Conservation (phyloP, 1,140 invertebrate genomes). For the Cecropterus lyciades region DNA sequence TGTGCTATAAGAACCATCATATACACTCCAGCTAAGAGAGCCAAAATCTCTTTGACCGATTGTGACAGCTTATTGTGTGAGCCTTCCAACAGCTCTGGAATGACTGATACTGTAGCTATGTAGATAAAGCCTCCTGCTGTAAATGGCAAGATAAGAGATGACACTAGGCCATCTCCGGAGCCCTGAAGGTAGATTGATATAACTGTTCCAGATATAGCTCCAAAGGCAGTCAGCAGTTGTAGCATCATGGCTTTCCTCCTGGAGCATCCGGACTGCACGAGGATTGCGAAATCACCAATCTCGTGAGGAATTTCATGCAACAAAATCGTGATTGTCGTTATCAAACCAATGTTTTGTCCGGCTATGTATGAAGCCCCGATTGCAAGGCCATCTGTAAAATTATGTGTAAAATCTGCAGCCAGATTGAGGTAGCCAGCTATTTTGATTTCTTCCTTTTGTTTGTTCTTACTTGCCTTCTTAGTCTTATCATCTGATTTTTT, state of each 20-base stretch:
- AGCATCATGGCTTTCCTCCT: conserved; percentile 96
- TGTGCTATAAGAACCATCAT: conserved; percentile 97
- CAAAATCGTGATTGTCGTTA: conserved; percentile 97
- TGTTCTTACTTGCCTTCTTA: conserved; percentile 76
- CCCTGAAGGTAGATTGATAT: conserved; percentile 93
- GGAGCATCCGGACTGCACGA: conserved; percentile 96
- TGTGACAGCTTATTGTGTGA: conserved; percentile 90
- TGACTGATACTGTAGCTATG: conserved; percentile 98
- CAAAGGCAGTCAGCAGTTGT: conserved; percentile 96
- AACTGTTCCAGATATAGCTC: conserved; percentile 95
- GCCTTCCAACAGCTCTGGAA: conserved; percentile 95
- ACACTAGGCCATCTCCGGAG: conserved; percentile 89
- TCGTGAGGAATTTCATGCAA: conserved; percentile 99
- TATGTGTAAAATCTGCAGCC: conserved; percentile 97
- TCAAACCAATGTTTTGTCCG: conserved; percentile 91
- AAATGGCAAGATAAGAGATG: conserved; percentile 95
- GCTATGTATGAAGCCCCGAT: conserved; percentile 98
- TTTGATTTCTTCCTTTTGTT: conserved; percentile 89
- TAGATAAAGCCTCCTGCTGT: conserved; percentile 99
- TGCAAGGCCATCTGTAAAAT: conserved; percentile 98
- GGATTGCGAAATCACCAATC: conserved; percentile 99
- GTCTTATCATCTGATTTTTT: conserved; percentile 74
- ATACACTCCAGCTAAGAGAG: conserved; percentile 92
- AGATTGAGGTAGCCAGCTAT: conserved; percentile 97
- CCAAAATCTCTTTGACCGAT: conserved; percentile 93